Evolutionary conservation across 2,113 vertebrate genomes (phyloP).

Genomic region (Caranx ignobilis): DNA sequence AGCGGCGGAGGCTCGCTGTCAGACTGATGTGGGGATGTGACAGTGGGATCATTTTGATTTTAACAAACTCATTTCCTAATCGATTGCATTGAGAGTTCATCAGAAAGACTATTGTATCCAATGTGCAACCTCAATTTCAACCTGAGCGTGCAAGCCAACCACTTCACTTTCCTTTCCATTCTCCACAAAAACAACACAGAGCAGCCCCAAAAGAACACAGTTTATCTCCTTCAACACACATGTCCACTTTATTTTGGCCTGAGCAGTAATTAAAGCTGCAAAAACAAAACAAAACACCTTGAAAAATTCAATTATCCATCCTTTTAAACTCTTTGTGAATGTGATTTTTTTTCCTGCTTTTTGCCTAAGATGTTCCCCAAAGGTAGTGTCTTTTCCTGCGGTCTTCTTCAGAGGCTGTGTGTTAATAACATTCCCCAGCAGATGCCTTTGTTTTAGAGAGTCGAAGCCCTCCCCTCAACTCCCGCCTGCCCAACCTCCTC

Average conservation of each 20-base stretch:
- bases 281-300: slow-evolving; percentile 52
- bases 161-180: not conserved
- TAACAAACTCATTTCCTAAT: not conserved
- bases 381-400: slow-evolving; percentile 49
- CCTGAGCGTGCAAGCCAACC: not conserved
- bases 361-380: slow-evolving; percentile 49
- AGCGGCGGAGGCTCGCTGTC: slow-evolving; percentile 19
- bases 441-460: slow-evolving; percentile 60
- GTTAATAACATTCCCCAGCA: slow-evolving; percentile 62
- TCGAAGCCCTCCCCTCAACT: not conserved
- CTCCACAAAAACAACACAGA: slow-evolving; percentile 23
- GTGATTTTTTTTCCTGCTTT: slow-evolving; percentile 5
- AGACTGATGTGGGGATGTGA: slow-evolving; percentile 29
- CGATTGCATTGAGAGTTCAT: not conserved
- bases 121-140: slow-evolving; percentile 12
- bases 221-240: slow-evolving; percentile 60
- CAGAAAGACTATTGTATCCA: not conserved
- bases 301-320: slow-evolving; percentile 72
- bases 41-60: slow-evolving; percentile 27
- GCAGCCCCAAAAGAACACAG: not conserved
- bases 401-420: slow-evolving; percentile 62
- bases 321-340: slow-evolving; percentile 43
- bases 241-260: slow-evolving; percentile 7
- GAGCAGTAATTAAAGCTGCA: slow-evolving; percentile 13
- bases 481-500: slow-evolving; percentile 3